Evolutionary conservation across 2,113 vertebrate genomes (phyloP), one percentile per base, ranked within the genome.

Genomic region (Seriola aureovittata): DNA sequence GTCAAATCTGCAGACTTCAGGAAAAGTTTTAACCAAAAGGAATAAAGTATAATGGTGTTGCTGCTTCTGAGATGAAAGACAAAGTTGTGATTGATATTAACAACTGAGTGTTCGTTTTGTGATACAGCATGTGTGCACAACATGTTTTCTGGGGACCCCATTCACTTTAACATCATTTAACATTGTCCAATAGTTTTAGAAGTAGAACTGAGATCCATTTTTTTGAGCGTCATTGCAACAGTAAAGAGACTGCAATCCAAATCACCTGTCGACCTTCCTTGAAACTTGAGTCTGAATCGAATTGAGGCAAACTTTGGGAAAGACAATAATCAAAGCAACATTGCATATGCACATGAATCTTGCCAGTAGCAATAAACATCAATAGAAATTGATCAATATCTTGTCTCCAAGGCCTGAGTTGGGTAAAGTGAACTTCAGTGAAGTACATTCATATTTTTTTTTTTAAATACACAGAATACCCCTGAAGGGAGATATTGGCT

Each of bases 341-440:
- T 58, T 74, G 60, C 72, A 85, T 71, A 78, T 58, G 85, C 71
- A 78, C 23, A 29, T 81, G 85, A 63, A 88, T 84, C 60, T 88
- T 86, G 89, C 89, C 78, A 42, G 64, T 58, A 40, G 82, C 74
- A 68, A 71, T 80, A 72, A 44, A 85, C 73, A 84, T 90, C 74
- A 91, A 66, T 82, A 90, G 29, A 78, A 71, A 58, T 36, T n/a
- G 69, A 89, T 94, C 87, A 65, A 92, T 93, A 87, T 80, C 72
- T 75, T 66, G 44, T 77, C 40, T 91, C 38, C 63, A 42, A 89
- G 67, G 62, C 57, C 60, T 60, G 58, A 81, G 66, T 68, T 14
- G 5, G 8, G 59, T 59, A 54, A 72, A 54, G 50, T 32, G n/a
- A 88, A 75, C 68, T 71, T 84, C 71, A 80, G 77, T 85, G 52